Conservation (phyloP, 2,797 vertebrate species). For the Clarias laeviceps region DNA sequence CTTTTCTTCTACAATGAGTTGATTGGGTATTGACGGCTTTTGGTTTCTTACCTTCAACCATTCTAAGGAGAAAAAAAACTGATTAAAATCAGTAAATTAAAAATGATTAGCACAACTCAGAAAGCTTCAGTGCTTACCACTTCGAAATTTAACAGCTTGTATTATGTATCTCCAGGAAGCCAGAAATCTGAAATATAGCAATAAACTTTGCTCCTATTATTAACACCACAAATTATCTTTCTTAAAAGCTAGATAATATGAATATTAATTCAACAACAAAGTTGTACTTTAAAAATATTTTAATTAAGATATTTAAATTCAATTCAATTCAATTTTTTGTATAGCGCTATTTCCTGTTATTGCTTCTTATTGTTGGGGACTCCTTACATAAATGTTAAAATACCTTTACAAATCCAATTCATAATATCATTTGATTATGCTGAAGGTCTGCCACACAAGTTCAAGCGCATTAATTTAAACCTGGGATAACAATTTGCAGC, state of each 20-base stretch:
- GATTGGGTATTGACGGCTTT: slow-evolving; percentile 18
- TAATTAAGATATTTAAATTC: neutral
- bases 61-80: neutral
- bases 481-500: neutral
- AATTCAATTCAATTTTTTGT: too few relatives aligned
- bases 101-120: slow-evolving; percentile 6
- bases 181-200: neutral
- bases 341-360: neutral
- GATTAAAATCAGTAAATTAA: slow-evolving; percentile 2
- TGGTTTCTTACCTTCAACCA: neutral
- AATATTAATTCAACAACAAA: neutral
- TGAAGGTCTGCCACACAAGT: neutral
- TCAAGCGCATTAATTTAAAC: neutral
- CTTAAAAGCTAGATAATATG: neutral
- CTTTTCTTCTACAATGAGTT: neutral
- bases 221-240: neutral
- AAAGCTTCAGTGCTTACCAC: neutral
- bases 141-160: neutral
- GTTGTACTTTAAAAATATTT: neutral
- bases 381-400: neutral
- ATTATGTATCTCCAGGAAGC: neutral
- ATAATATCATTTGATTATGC: neutral
- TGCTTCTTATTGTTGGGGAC: neutral
- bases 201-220: neutral
- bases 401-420: neutral